Evolutionary conservation across 2,888 invertebrate species (phyloP), one percentile per base, ranked within the genome.

Genomic region (Hypena proboscidalis): DNA sequence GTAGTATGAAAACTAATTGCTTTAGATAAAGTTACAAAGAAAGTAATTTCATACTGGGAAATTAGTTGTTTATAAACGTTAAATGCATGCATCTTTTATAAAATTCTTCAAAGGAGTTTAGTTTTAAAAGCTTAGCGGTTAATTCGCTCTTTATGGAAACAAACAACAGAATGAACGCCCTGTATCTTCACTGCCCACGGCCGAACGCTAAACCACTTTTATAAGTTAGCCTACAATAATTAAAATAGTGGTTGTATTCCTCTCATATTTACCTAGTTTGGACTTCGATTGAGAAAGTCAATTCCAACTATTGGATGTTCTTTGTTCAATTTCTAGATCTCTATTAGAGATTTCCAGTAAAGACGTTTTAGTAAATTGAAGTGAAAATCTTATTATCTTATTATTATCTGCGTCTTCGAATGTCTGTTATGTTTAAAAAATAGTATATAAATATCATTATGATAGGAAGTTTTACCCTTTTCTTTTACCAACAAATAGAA

Each of bases 51-150:
- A 66, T 62, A 60, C 55, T 61, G 74, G 72, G 67, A 74, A 72
- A 74, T 76, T 71, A 70, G 63, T 57, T 70, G 74, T 70, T 71
- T 64, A 70, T 66, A 65, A 77, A 72, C 63, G 77, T 69, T 75
- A 55, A 71, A 77, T 69, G 76, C 78, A 78, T 69, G 61, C 48
- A 73, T 73, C 77, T 75, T 78, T 75, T 78, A 73, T 70, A 67
- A 80, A 76, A 68, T 65, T 70, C 47, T 73, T 82, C 82, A 83
- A 86, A 87, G 84, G 76, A 80, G 77, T 74, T 80, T 71, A 76
- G 72, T 77, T 81, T 77, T 78, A 74, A 75, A 77, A 77, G 74
- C 79, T 75, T 55, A 68, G 74, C 72, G 75, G 77, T 80, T 83
- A 84, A 85, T 84, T 84, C 74, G 66, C 73, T 80, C 74, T 81